Evolutionary conservation across 2,888 invertebrate genomes (phyloP).

Genomic region (Plusia festucae): DNA sequence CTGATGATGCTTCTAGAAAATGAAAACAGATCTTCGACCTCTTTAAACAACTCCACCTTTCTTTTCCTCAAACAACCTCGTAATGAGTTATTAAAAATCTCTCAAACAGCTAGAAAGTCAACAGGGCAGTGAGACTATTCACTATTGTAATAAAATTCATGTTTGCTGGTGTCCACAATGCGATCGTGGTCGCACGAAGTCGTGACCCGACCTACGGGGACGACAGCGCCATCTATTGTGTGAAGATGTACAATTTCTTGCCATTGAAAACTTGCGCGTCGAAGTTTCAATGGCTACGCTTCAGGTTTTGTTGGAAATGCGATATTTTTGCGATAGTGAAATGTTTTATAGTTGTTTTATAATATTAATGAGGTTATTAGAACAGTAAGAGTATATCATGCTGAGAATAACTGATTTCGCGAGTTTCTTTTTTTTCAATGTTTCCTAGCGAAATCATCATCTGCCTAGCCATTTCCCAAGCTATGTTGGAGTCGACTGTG

Average conservation of each 20-base stretch:
- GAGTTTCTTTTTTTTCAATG: background rate
- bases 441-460: no score
- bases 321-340: background rate
- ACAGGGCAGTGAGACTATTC: conserved; percentile 53
- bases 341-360: background rate
- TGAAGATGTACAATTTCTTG: conserved; percentile 44
- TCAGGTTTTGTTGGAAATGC: conserved; percentile 1
- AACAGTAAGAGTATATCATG: conserved; percentile 1
- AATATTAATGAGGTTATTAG: background rate
- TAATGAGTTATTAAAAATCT: conserved; percentile 44
- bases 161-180: conserved; percentile 62
- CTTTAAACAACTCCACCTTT: conserved; percentile 22
- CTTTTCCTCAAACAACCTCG: conserved; percentile 28
- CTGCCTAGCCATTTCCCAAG: no score
- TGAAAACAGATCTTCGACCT: conserved; percentile 13
- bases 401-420: background rate
- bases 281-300: conserved; percentile 6
- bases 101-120: conserved; percentile 57
- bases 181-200: conserved; percentile 70
- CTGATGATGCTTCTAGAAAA: background rate
- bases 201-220: conserved; percentile 65
- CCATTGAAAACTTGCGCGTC: conserved; percentile 27
- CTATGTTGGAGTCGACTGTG: no score
- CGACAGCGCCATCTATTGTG: conserved; percentile 53
- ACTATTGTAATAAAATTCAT: conserved; percentile 67